Conservation (phyloP, 2,113 vertebrate genomes). For the Candoia aspera region DNA sequence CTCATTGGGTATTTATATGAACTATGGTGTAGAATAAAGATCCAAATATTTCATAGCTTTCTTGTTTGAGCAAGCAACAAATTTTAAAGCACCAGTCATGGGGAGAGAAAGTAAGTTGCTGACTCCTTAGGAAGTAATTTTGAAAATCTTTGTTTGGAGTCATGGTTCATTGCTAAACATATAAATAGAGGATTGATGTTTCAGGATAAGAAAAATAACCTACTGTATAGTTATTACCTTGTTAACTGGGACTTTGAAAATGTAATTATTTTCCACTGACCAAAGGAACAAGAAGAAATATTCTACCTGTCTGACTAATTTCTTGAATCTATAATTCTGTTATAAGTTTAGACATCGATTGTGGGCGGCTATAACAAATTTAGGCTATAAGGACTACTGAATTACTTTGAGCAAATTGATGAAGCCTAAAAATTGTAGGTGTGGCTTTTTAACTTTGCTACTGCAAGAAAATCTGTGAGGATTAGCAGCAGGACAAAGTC, state of each 20-base stretch:
- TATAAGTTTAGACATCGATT: neutral
- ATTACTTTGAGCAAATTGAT: neutral
- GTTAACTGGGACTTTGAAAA: neutral
- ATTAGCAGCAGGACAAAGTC: neutral
- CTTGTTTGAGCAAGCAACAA: neutral
- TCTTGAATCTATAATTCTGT: neutral
- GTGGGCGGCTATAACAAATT: neutral
- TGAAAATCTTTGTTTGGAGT: neutral
- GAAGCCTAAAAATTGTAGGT: slow-evolving; percentile 13
- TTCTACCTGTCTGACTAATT: neutral
- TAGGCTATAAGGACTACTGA: neutral
- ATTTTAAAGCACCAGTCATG: neutral
- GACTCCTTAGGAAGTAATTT: slow-evolving; percentile 1
- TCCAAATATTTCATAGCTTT: neutral
- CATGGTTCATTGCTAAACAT: neutral
- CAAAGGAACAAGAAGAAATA: neutral
- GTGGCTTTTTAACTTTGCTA: neutral
- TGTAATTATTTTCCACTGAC: slow-evolving; percentile 7
- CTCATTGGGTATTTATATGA: neutral
- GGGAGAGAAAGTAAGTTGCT: neutral
- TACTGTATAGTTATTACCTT: neutral
- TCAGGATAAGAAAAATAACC: neutral
- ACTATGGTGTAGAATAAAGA: neutral
- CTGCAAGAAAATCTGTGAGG: neutral
- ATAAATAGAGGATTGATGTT: neutral